phyloP scores from a whole-genome alignment of 30 jellyfish, hydroid and myxozoan genomes.

The Cassiopea xamachana region DNA sequence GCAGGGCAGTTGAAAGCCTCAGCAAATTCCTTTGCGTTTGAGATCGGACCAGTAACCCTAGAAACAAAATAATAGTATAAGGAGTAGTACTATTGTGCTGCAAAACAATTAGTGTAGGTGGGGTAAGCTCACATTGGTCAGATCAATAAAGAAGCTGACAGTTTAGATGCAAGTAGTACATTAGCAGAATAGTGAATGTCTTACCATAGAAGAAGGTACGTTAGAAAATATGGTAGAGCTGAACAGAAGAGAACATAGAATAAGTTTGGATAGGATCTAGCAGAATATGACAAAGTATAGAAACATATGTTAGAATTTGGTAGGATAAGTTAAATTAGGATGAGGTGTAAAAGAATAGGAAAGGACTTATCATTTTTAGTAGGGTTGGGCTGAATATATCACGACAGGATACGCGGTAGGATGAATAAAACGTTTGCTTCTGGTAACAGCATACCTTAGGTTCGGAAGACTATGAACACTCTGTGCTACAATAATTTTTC shows the following conservation, averaged over 20 bases:
- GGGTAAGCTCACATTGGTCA: too few relatives aligned
- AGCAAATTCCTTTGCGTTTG: slow-evolving; percentile 60
- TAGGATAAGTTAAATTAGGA: not conserved
- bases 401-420: not conserved
- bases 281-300: too few relatives aligned
- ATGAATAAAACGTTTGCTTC: not conserved
- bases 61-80: not conserved
- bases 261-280: too few relatives aligned
- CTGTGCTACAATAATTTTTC: slow-evolving; percentile 14
- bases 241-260: too few relatives aligned
- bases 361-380: not conserved
- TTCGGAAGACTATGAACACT: slow-evolving; percentile 54
- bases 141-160: too few relatives aligned
- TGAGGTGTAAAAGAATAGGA: slow-evolving; percentile 1
- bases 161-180: too few relatives aligned
- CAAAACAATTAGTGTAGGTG: too few relatives aligned
- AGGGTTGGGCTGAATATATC: slow-evolving; percentile 11
- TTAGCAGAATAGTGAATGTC: too few relatives aligned
- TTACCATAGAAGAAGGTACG: too few relatives aligned
- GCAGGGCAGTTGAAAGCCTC: slow-evolving; percentile 70
- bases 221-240: too few relatives aligned
- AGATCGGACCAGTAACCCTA: slow-evolving; percentile 63
- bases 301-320: too few relatives aligned
- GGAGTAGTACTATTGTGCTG: too few relatives aligned
- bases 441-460: slow-evolving; percentile 17